These are phyloP conservation scores for Agrotis puta DNA, from an alignment of 2,888 invertebrate genomes.

Conservation along the genomic window DNA sequence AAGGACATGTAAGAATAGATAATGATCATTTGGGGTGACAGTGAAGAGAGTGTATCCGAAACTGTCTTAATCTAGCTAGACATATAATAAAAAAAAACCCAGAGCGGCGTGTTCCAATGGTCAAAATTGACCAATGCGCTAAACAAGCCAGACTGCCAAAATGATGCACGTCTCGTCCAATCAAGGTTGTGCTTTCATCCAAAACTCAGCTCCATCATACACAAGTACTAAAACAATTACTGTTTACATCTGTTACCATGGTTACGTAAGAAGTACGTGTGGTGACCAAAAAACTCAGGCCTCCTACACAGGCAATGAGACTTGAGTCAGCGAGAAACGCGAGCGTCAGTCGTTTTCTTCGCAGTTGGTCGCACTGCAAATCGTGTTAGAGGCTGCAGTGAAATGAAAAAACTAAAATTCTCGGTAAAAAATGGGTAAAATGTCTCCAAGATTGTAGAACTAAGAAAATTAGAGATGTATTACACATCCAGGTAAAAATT, in stretches of 20 bases:
- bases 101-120: background rate
- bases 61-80: background rate
- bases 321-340: too few relatives aligned
- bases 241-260: conserved; percentile 47
- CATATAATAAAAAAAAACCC: background rate
- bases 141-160: conserved; percentile 15
- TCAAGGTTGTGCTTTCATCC: conserved; percentile 45
- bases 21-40: too few relatives aligned
- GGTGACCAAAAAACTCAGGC: background rate
- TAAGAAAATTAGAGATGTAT: too few relatives aligned
- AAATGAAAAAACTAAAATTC: too few relatives aligned
- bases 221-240: conserved; percentile 20
- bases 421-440: too few relatives aligned
- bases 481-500: too few relatives aligned
- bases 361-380: too few relatives aligned
- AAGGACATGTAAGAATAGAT: too few relatives aligned
- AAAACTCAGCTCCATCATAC: conserved; percentile 31
- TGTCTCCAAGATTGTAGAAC: too few relatives aligned
- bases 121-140: conserved; percentile 9
- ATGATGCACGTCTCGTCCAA: conserved; percentile 30
- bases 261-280: conserved; percentile 49
- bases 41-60: background rate
- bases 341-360: too few relatives aligned
- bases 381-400: too few relatives aligned
- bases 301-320: too few relatives aligned